Evolutionary conservation across 2,113 vertebrate species (phyloP).

Genomic region (Fulica atra): DNA sequence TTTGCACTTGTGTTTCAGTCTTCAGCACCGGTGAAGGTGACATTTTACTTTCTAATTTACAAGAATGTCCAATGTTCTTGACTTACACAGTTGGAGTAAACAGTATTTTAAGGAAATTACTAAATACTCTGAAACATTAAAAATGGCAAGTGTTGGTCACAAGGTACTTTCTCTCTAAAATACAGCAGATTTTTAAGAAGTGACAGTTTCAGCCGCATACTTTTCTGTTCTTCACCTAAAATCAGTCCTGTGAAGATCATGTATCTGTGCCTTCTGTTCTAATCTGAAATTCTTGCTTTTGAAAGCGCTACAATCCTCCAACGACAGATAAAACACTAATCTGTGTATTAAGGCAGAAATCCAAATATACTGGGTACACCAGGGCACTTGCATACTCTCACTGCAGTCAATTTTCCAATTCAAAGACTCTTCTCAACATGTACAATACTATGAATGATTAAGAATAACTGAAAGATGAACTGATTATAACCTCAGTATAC

Average conservation of each 20-base stretch:
- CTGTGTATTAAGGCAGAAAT: neutral
- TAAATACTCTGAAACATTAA: neutral
- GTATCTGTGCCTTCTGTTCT: neutral
- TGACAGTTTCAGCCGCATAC: neutral
- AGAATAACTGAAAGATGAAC: neutral
- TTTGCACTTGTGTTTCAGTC: neutral
- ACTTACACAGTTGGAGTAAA: neutral
- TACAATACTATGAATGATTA: neutral
- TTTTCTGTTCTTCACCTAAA: neutral
- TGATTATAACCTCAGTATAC: neutral
- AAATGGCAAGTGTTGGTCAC: neutral
- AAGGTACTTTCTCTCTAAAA: neutral
- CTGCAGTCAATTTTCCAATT: neutral
- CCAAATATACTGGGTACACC: neutral
- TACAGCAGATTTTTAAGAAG: neutral
- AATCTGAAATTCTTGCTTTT: neutral
- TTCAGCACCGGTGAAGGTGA: neutral
- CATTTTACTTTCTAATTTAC: neutral
- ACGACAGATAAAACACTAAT: neutral
- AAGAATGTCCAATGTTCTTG: neutral
- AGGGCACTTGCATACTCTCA: neutral
- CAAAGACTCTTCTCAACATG: neutral
- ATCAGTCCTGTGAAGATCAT: neutral
- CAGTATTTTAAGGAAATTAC: neutral
- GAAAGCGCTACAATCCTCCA: neutral